A percentile compares a stretch with the other conserved stretches of the same genome.
Conservation (phyloP, 2,113 vertebrate genomes). For the Thoracochromis brauschi region DNA sequence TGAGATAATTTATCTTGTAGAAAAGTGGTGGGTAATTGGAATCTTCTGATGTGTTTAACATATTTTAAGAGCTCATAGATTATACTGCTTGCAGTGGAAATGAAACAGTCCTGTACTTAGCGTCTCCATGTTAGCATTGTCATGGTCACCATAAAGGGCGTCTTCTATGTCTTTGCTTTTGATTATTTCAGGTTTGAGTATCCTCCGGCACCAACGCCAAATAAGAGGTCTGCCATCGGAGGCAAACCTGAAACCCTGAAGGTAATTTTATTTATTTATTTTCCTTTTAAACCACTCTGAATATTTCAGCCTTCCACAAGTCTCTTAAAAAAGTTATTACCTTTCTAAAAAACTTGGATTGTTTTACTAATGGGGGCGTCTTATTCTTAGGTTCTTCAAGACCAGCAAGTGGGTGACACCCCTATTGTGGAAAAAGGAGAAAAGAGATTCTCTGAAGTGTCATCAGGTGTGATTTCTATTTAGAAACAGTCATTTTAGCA, state of each 20-base stretch:
- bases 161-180: neutral
- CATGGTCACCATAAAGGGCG: neutral
- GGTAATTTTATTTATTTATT: conserved; percentile 46
- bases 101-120: neutral
- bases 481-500: neutral
- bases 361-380: neutral
- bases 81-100: neutral
- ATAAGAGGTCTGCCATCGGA: conserved; percentile 61
- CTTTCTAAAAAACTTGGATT: neutral
- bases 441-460: conserved; percentile 33
- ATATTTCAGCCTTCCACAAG: neutral
- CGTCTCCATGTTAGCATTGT: neutral
- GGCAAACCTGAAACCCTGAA: conserved; percentile 72
- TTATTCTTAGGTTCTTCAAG: conserved; percentile 71
- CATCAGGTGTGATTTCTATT: conserved; percentile 53
- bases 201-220: conserved; percentile 66
- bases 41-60: neutral
- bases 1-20: too few species aligned
- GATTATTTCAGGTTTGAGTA: conserved; percentile 75
- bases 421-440: conserved; percentile 22
- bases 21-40: neutral
- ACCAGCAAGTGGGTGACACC: conserved; percentile 69
- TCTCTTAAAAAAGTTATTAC: neutral
- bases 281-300: neutral
- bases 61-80: neutral